phyloP scores from a whole-genome alignment of 2,888 invertebrate species.

The Parnassius smintheus region DNA sequence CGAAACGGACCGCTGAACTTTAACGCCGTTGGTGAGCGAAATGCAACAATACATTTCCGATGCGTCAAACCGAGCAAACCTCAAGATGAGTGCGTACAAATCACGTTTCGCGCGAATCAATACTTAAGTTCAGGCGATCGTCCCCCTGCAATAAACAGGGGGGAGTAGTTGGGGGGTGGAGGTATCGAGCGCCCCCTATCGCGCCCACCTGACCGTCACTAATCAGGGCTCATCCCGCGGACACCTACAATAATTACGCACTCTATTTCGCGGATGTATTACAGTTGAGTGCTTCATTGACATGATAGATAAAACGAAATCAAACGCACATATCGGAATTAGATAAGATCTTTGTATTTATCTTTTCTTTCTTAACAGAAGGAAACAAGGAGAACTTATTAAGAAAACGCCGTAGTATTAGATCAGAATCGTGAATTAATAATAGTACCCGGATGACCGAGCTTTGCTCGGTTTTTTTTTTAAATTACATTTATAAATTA shows the following conservation, averaged over 20 bases:
- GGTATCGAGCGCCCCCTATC: slow-evolving; percentile 55
- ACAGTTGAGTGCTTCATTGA: slow-evolving; percentile 26
- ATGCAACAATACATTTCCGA: slow-evolving; percentile 28
- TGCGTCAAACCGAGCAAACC: slow-evolving; percentile 48
- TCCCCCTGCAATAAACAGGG: slow-evolving; percentile 74
- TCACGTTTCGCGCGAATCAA: slow-evolving; percentile 82
- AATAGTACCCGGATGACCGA: no score
- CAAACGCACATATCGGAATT: no score
- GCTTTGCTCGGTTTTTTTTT: no score
- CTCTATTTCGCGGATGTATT: slow-evolving; percentile 40
- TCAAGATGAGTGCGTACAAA: slow-evolving; percentile 81
- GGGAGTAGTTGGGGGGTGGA: slow-evolving; percentile 58
- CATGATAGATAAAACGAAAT: no score
- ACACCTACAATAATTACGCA: slow-evolving; percentile 76
- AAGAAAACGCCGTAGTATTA: no score
- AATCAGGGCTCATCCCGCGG: slow-evolving; percentile 80
- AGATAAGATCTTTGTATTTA: no score
- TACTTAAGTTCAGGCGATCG: slow-evolving; percentile 81
- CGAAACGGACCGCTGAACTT: neutral
- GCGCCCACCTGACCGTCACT: slow-evolving; percentile 79
- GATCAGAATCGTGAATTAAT: no score
- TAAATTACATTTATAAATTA: no score
- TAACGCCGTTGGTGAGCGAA: slow-evolving; percentile 41
- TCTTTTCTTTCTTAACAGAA: no score
- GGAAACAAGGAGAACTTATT: no score